phyloP scores from a whole-genome alignment of 2,888 invertebrate genomes.

The Cylloceria caligata region DNA sequence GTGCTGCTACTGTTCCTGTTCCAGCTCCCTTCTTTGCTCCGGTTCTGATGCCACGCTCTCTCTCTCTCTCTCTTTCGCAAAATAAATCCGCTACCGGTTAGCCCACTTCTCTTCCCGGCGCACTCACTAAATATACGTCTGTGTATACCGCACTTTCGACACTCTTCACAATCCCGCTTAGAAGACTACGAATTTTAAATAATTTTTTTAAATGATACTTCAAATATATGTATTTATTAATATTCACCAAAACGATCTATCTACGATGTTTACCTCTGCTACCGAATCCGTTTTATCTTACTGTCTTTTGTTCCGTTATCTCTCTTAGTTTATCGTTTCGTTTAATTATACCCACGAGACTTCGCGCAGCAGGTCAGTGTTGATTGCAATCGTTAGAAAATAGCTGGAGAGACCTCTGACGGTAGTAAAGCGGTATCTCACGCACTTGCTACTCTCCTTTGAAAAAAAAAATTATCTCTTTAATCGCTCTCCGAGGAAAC shows the following conservation, averaged over 20 bases:
- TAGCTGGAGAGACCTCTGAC: background rate
- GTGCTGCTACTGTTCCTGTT: conserved; percentile 5
- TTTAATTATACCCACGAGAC: background rate
- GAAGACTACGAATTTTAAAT: conserved; percentile 33
- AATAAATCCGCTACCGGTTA: conserved; percentile 50
- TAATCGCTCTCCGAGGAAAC: background rate
- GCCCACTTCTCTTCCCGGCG: conserved; percentile 13
- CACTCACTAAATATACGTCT: conserved; percentile 1
- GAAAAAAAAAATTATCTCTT: too few relatives aligned
- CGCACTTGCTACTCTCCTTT: background rate
- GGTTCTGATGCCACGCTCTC: background rate
- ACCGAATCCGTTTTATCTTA: background rate
- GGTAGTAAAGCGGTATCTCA: too few relatives aligned
- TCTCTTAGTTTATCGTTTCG: background rate
- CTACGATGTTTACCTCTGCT: background rate
- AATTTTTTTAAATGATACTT: background rate
- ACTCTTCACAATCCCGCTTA: conserved; percentile 33
- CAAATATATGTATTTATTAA: background rate
- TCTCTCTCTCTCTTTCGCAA: background rate
- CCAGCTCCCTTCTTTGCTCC: conserved; percentile 8
- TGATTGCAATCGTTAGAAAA: background rate
- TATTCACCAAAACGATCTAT: background rate
- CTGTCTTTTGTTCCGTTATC: background rate
- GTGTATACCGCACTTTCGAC: background rate
- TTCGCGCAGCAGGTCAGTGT: background rate